These are phyloP conservation scores for Hylia prasina DNA, from an alignment of 2,113 vertebrate genomes.

Conservation along the genomic window DNA sequence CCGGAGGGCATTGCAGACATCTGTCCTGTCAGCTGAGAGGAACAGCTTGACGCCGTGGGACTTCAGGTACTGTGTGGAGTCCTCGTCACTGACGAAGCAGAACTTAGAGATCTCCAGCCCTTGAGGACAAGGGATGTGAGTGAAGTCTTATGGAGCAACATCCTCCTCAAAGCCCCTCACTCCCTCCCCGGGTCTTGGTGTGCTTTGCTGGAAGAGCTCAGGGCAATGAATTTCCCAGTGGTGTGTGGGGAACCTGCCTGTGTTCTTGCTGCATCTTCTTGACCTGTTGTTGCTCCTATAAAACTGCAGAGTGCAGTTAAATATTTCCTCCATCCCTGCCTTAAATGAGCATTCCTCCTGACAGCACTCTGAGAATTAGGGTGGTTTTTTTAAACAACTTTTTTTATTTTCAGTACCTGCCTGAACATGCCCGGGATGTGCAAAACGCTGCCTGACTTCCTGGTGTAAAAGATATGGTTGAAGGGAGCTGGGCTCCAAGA, in stretches of 20 bases:
- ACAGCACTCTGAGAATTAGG: not conserved
- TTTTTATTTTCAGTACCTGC: not conserved
- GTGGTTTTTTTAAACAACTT: not conserved
- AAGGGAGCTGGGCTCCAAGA: not conserved
- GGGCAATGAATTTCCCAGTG: not conserved
- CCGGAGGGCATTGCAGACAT: slow-evolving; percentile 63
- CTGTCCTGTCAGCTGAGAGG: slow-evolving; percentile 71
- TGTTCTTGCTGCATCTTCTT: not conserved
- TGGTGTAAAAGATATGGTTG: accelerated
- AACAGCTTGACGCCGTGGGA: slow-evolving; percentile 75
- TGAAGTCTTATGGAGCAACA: not conserved
- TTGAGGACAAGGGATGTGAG: slow-evolving; percentile 2
- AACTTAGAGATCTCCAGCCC: slow-evolving; percentile 80
- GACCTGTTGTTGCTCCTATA: not conserved
- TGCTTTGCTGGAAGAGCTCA: not conserved
- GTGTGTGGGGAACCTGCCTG: not conserved
- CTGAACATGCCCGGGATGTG: not conserved
- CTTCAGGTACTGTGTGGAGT: slow-evolving; percentile 71
- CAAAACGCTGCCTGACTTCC: not conserved
- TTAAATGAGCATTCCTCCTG: not conserved
- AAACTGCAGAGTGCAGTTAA: not conserved
- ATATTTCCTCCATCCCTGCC: not conserved
- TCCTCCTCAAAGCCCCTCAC: not conserved
- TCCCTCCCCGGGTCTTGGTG: accelerated
- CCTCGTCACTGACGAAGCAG: slow-evolving; percentile 73